Evolutionary conservation across 2,797 vertebrate genomes (phyloP), one percentile per base, ranked within the genome.

Genomic region (Lindbergichthys nudifrons): DNA sequence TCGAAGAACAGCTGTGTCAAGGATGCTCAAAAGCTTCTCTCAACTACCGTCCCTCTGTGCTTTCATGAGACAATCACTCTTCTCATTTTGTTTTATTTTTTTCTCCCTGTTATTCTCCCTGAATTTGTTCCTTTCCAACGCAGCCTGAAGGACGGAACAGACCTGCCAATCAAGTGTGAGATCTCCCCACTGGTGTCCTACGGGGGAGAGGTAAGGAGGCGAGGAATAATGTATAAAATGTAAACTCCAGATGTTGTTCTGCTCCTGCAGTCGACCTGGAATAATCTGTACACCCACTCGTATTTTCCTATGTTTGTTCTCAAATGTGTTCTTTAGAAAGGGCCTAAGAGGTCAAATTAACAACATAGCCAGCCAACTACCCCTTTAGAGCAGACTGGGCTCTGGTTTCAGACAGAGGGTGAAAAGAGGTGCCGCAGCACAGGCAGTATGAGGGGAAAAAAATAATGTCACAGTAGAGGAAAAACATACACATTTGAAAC

Each of bases 181-280:
- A 97, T 99, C 87, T 99, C 97, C 46, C 97, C 98, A 2, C 95
- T 98, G 11, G 81, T 97, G 65, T 99, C 98, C 54, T 99, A 99
- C 0, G 96, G 96, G 56, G 98, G 98, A 89, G 98, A 99, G 94
- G 98, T 99, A 94, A 95, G 95, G 47, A 53, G 53, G n/a, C 30
- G 12, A 10, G 23, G 43, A 39, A 48, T 21, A 10, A 1, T 14
- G 14, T 3, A 2, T 67, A 18, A 18, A 80, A 69, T 45, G 45
- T 10, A 61, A 69, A 60, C n/a, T 58, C 57, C 53, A 83, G 64
- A 78, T 86, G 79, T 66, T 72, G n/a, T 60, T 54, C 30, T 67
- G 10, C n/a, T 65, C 15, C 12, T 53, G 30, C 57, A 41, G 39
- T 57, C 15, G 3, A 23, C 54, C 41, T 67, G 43, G 73, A 41